Evolutionary conservation across 2,797 vertebrate genomes (phyloP).

Genomic region (Avahi laniger): DNA sequence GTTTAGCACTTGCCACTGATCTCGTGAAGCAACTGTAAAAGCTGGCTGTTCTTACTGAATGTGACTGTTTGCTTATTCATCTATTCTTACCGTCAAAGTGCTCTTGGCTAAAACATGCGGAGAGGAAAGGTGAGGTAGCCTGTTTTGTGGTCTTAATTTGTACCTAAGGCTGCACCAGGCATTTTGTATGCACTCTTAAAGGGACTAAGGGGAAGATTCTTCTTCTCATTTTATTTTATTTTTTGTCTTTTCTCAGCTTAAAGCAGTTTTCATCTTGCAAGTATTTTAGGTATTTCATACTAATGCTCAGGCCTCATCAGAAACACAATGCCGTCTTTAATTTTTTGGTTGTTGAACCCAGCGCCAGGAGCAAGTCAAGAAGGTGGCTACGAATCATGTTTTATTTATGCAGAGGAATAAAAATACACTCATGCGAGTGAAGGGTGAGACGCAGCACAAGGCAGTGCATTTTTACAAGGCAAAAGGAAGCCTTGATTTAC

Average conservation of each 20-base stretch:
- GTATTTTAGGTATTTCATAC: neutral
- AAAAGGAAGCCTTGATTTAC: constrained; percentile 84
- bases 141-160: neutral
- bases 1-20: neutral
- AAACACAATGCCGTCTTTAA: constrained; percentile 46
- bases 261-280: constrained; percentile 21
- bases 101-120: neutral
- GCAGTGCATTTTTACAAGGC: constrained; percentile 80
- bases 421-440: constrained; percentile 73
- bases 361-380: constrained; percentile 31
- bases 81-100: neutral
- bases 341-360: constrained; percentile 48
- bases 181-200: neutral
- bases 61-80: neutral
- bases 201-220: neutral
- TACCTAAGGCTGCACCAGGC: neutral
- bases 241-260: neutral
- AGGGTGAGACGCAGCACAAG: constrained; percentile 73
- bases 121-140: neutral
- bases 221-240: neutral
- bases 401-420: constrained; percentile 80
- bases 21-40: constrained; percentile 20
- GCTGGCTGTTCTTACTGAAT: neutral
- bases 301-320: constrained; percentile 41
- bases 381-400: constrained; percentile 19